Evolutionary conservation across 2,888 invertebrate species (phyloP), one percentile per base, ranked within the genome.

Genomic region (Eupithecia insigniata): DNA sequence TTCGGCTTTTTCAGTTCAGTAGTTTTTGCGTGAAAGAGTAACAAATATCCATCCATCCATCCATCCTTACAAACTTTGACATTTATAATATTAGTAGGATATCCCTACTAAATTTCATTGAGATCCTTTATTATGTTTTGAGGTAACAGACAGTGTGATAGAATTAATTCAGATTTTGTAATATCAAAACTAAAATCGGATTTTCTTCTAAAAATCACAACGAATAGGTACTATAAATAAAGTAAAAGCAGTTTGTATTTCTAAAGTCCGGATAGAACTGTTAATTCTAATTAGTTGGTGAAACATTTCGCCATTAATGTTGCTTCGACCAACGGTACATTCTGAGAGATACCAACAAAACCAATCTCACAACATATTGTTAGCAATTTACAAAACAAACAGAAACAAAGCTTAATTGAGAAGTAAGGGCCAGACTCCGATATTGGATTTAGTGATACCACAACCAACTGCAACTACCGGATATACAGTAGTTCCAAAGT

Each of bases 401-500:
- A 76, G 78, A 80, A 82, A 81, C 80, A 76, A 71, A 81, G 78
- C 77, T 82, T 82, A 84, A 83, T 82, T 82, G 81, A 81, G 77
- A 76, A 81, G 82, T 80, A 82, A 84, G 80, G 82, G 82, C 83
- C 80, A 82, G 80, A 85, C 80, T 82, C 80, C 79, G 79, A 85
- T 88, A 90, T 89, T 87, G 83, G 85, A 85, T 87, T 86, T 85
- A 86, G 86, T 85, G 30, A 67, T 60, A 61, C 81, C 83, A 82
- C 79, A 80, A 82, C 84, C 79, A 80, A 82, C 84, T 85, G 79
- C 84, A 83, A 84, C 82, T 83, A 84, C 83, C 76, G 78, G 80
- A 83, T 36, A 64, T 64, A 74, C 74, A 82, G 82, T 65, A 64
- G 67, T 36, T 66, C 22, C 2, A 43, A 60, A 68, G n/a, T 60